These are phyloP conservation scores for Ceratosolen solmsi DNA, from an alignment of 1,140 invertebrate genomes.

Conservation along the genomic window DNA sequence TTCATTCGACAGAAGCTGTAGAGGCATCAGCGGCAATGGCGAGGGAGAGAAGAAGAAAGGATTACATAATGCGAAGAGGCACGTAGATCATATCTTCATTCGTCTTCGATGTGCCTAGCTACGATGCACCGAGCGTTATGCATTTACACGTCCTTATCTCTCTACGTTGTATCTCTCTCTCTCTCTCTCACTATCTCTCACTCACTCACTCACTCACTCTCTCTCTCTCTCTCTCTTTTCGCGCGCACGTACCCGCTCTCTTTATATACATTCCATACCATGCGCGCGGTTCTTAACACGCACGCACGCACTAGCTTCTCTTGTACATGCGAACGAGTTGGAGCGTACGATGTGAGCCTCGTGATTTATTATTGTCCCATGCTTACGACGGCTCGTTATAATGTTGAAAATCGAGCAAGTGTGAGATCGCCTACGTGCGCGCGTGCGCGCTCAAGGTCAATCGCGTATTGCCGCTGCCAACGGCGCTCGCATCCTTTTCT, in stretches of 20 bases:
- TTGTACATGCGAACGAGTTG: too few relatives aligned
- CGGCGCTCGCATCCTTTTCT: too few relatives aligned
- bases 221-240: neutral
- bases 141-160: constrained; percentile 32
- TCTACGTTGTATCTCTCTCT: constrained; percentile 20
- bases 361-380: constrained; percentile 45
- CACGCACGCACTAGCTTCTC: too few relatives aligned
- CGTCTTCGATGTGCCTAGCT: constrained; percentile 56
- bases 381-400: neutral
- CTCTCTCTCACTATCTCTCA: neutral
- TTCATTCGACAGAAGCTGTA: constrained; percentile 7
- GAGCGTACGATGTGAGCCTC: neutral
- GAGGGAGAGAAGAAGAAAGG: constrained; percentile 54
- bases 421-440: neutral
- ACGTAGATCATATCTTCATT: constrained; percentile 60
- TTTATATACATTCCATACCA: neutral
- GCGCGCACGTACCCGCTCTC: too few relatives aligned
- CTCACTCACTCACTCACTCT: neutral
- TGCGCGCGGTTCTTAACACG: too few relatives aligned
- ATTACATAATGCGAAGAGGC: constrained; percentile 64
- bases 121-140: constrained; percentile 51
- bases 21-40: neutral
- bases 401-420: constrained; percentile 47
- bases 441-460: constrained; percentile 39
- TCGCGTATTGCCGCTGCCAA: neutral